Base-by-base conservation (phyloP, 23 tunicate species). In the Clavelina lepadiformis region DNA sequence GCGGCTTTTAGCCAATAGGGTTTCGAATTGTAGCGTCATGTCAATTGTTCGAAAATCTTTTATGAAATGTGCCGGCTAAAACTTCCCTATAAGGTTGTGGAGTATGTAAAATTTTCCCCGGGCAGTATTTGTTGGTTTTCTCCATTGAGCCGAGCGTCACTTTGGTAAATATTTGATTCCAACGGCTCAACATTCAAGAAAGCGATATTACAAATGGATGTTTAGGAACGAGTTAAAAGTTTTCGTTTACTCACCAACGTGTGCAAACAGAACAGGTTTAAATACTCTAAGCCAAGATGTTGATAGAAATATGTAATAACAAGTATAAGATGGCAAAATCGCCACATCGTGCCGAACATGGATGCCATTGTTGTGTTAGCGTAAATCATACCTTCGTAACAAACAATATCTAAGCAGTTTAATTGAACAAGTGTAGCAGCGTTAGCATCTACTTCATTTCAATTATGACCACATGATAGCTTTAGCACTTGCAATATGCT, bases 1-100 rank as follows among this genome's bases (percentile, higher is more conserved):
- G 36, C 65, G 19, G 13, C 25, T 30, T 53, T 59, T 19, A 28
- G 37, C 65, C 65, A 59, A 59, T 59, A 27, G 65, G 65, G 6
- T 5, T 18, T 28, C 65, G 36, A 59, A 19, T 8, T 11, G 28
- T 6, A 30, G 65, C 65, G 65, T 59, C 65, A 5, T 21, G 25
- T 28, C 36, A 20, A 23, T 41, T 41, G 49, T 41, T 41, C 11
- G 13, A 11, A 15, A 15, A 15, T 41, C 15, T 15, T 41, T 41
- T 41, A 11, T 8, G 11, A 41, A 15, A 41, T 8, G 15, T 8
- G 11, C 49, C 15, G 49, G 49, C 49, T 11, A 8, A 15, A 15
- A 15, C 15, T 41, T 41, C 13, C 49, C 15, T 15, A 8, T 41
- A 8, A 11, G 11, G 49, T 41, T 41, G 13, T 11, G 49, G 15